A percentile compares a stretch with the other conserved stretches of the same genome.
phyloP scores from a whole-genome alignment of 1,140 invertebrate species.

The Drosophila insularis region DNA sequence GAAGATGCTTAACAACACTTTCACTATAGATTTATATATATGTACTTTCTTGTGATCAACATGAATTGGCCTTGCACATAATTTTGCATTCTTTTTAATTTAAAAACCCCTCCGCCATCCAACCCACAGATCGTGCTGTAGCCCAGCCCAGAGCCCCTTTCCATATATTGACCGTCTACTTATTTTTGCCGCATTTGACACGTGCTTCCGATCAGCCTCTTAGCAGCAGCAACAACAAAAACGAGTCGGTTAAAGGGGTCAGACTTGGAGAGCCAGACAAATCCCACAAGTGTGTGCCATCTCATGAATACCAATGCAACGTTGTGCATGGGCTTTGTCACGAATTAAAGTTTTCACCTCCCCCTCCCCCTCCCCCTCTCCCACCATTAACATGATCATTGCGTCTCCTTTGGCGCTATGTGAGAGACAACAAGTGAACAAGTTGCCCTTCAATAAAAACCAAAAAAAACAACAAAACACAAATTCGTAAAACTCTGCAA shows the following conservation, averaged over 20 bases:
- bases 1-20: not conserved
- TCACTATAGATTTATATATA: not conserved
- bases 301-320: conserved; percentile 54
- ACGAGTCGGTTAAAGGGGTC: conserved; percentile 36
- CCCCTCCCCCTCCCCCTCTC: too few species aligned
- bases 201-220: conserved; percentile 71
- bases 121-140: not conserved
- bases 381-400: not conserved
- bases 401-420: not conserved
- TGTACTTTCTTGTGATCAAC: not conserved
- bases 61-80: conserved; percentile 25
- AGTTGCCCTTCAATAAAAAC: conserved; percentile 35
- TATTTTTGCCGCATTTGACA: conserved; percentile 65
- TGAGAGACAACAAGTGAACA: conserved; percentile 5
- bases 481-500: conserved; percentile 40
- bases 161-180: conserved; percentile 16
- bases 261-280: conserved; percentile 41
- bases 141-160: too few species aligned
- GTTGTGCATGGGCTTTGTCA: conserved; percentile 44
- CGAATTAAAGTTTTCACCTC: not conserved
- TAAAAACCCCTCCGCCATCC: not conserved
- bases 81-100: not conserved
- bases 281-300: conserved; percentile 72
- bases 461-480: too few species aligned
- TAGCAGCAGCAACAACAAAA: conserved; percentile 22